Conservation (phyloP, 2,888 invertebrate genomes). For the Neoscelio sp. region DNA sequence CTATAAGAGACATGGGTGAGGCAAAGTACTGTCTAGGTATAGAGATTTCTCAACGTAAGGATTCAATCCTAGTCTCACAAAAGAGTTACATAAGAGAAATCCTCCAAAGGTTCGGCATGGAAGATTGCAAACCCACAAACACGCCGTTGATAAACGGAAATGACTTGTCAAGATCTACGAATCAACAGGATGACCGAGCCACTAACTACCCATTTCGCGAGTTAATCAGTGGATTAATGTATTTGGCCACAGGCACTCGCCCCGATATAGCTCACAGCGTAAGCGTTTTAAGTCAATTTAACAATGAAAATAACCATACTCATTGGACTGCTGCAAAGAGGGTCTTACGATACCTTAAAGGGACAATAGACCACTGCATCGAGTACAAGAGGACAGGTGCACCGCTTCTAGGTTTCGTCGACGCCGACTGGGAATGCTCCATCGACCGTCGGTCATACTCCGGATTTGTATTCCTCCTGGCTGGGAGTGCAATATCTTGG, state of each 20-base stretch:
- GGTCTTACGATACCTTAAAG: slow-evolving; percentile 9
- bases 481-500: slow-evolving; percentile 36
- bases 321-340: slow-evolving; percentile 24
- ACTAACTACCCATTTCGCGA: neutral
- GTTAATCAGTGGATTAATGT: slow-evolving; percentile 14
- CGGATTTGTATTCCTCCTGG: slow-evolving; percentile 28
- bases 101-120: slow-evolving; percentile 57
- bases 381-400: slow-evolving; percentile 9
- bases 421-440: slow-evolving; percentile 42
- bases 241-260: slow-evolving; percentile 5
- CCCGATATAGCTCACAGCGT: slow-evolving; percentile 23
- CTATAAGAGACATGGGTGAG: slow-evolving; percentile 66
- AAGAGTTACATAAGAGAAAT: slow-evolving; percentile 35
- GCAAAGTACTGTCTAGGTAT: slow-evolving; percentile 69
- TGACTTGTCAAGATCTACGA: too few species aligned
- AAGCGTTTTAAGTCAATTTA: slow-evolving; percentile 14
- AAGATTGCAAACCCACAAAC: slow-evolving; percentile 38
- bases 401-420: slow-evolving; percentile 17
- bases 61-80: slow-evolving; percentile 8
- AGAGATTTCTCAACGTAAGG: slow-evolving; percentile 45
- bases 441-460: slow-evolving; percentile 27
- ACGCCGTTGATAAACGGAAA: slow-evolving; percentile 51
- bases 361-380: neutral
- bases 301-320: too few species aligned
- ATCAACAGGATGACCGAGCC: too few species aligned